Conservation (phyloP, 37 sponge, comb jelly and placozoan genomes). For the Diacarnus erythraeanus region DNA sequence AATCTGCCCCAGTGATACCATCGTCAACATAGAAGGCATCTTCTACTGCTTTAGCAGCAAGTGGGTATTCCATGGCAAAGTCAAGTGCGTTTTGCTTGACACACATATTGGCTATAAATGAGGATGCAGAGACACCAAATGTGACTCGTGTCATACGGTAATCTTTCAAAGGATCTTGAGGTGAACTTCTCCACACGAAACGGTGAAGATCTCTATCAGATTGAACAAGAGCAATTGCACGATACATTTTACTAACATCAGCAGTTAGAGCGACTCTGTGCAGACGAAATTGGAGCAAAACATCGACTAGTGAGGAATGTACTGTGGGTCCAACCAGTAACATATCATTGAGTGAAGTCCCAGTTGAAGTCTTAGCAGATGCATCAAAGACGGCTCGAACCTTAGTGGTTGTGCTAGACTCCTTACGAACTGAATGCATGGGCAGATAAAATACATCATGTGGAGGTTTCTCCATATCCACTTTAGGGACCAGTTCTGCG, state of each 20-base stretch:
- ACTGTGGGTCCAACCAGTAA: conserved; percentile 41
- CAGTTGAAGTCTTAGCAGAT: conserved; percentile 28
- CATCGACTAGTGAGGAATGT: too few relatives aligned
- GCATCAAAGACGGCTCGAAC: too few relatives aligned
- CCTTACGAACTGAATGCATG: conserved; percentile 43
- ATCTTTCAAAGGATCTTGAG: conserved; percentile 3
- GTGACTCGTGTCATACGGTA: too few relatives aligned
- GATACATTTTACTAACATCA: too few relatives aligned
- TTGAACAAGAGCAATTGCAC: conserved; percentile 18
- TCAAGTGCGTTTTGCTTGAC: conserved; percentile 48
- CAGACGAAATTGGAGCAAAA: too few relatives aligned
- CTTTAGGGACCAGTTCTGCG: conserved; percentile 36
- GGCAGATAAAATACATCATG: too few relatives aligned
- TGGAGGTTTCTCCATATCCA: conserved; percentile 45
- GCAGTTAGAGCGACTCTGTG: too few relatives aligned
- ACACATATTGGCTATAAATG: conserved; percentile 52
- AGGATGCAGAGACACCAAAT: conserved; percentile 58
- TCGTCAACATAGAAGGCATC: conserved; percentile 41
- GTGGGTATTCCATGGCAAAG: too few relatives aligned
- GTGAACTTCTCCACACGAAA: conserved; percentile 35
- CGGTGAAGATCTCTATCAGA: conserved; percentile 40
- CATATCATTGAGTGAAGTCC: conserved; percentile 36
- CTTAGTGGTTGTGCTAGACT: too few relatives aligned
- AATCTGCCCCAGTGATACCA: conserved; percentile 34
- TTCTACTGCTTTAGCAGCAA: too few relatives aligned